Base-by-base conservation (phyloP, 2,888 invertebrate species). In the Stomorhina lunata region DNA sequence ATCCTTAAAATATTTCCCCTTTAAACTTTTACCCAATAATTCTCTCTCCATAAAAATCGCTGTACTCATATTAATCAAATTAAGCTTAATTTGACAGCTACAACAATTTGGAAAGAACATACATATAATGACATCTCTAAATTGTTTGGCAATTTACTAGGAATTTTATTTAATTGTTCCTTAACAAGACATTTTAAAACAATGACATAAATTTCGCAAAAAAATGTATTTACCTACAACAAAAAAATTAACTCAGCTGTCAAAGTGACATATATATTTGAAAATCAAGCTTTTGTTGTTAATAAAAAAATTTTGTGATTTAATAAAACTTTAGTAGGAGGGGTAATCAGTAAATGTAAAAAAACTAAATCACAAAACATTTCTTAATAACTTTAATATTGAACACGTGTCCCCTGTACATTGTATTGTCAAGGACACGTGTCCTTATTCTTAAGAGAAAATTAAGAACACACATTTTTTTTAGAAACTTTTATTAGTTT, bases 401-500 rank as follows among this genome's bases (percentile, higher is more conserved):
- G 20, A 59, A 66, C 82, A 82, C 82, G 82, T 82, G 82, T 34
- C 68, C 1, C 32, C 53, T 43, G 25, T 65, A 25, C n/a, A 59
- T 72, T 68, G 66, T 12, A 40, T 17, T 45, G 61, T 4, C 55
- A 4, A 34, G n/a, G 12, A 37, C 82, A 82, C 82, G 82, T 82
- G 82, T 4, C 75, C 12, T 43, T 22, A 40, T 75, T 34, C 9
- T 20, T 61, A 15, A n/a, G 0, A 27, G 22, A 22, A 48, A 37
- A 50, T n/a, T 29, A 9, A 2, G 9, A 15, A 50, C 20, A 27
- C 10, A 15, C n/a, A 17, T 20, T 45, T 50, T 40, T 32, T 66
- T 37, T 37, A n/a, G n/a, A n/a, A n/a, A n/a, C n/a, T 61, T 65
- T 75, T 37, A 77, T 79, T 76, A 71, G 22, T 75, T 82, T 79